A percentile compares a stretch with the other conserved stretches of the same genome.
These are phyloP conservation scores for Plusia festucae DNA, from an alignment of 2,888 invertebrate species.

Conservation along the genomic window DNA sequence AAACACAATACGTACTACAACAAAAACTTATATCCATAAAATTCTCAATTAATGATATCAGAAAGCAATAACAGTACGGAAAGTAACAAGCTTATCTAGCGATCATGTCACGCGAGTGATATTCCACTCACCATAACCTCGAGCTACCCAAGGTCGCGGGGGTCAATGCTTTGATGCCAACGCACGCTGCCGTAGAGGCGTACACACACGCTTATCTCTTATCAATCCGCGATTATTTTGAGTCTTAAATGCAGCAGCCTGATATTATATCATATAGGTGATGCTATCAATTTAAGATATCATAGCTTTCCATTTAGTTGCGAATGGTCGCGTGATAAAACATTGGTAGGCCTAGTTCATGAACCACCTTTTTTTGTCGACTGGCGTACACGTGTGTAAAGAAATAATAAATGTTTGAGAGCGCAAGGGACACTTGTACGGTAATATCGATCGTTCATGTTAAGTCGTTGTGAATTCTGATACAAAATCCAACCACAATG, in stretches of 20 bases:
- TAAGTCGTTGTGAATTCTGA: constrained; percentile 14
- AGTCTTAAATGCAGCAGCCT: constrained; percentile 21
- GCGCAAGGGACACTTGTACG: neutral
- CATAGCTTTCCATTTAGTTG: constrained; percentile 10
- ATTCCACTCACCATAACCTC: constrained; percentile 69
- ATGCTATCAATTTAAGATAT: constrained; percentile 15
- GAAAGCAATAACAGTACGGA: constrained; percentile 31
- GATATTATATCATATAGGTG: constrained; percentile 28
- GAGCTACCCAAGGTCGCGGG: constrained; percentile 71
- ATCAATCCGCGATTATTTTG: constrained; percentile 38
- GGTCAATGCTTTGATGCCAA: constrained; percentile 70
- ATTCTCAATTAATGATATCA: constrained; percentile 31
- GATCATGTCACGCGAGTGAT: constrained; percentile 55
- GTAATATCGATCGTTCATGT: constrained; percentile 16
- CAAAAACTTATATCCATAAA: constrained; percentile 16
- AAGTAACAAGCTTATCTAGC: constrained; percentile 47
- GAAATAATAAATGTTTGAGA: neutral
- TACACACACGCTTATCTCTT: constrained; percentile 26
- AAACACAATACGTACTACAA: constrained; percentile 6
- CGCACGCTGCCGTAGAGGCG: constrained; percentile 40
- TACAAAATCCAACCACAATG: constrained; percentile 12
- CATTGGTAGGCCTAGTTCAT: constrained; percentile 9
- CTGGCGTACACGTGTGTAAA: neutral
- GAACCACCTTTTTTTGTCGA: neutral
- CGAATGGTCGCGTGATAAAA: constrained; percentile 9